Base-by-base conservation (phyloP, 2,797 vertebrate genomes). In the Vultur gryphus region DNA sequence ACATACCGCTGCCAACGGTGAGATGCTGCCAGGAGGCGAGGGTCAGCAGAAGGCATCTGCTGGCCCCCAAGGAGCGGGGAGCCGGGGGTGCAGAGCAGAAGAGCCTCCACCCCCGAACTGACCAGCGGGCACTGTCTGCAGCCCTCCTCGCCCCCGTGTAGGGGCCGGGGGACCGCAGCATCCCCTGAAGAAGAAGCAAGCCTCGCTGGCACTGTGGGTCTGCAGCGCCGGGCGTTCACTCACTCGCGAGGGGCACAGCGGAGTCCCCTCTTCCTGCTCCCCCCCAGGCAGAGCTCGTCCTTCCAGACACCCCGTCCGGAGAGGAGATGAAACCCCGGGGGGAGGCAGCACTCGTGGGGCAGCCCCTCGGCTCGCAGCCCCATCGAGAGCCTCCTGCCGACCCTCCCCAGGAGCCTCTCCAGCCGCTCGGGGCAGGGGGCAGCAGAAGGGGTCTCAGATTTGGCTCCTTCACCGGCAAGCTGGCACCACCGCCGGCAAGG, bases 251-350 rank as follows among this genome's bases (percentile, higher is more conserved):
- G 12, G 49, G 25, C 18, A 51, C 35, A 54, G 37, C 2, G 0
- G 16, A 0, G 0, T 61, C 10, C 14, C 18, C 28, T 75, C 54
- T 58, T 71, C 43, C 84, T 3, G 0, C 7, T 65, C 4, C 35
- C 5, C 14, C 49, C 41, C 7, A 11, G 14, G 21, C 26, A 81
- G 55, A 77, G 43, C 4, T 17, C 9, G 1, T 54, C 43, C 24
- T 70, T 70, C 48, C 43, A 62, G 44, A n/a, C 5, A 33, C 9
- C 35, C 21, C 5, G 5, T 72, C 37, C 0, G 0, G 31, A 84
- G 28, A 61, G 23, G 31, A 65, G 35, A 55, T 39, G 6, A 64
- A 83, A 46, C 6, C 49, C 29, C 2, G 4, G 48, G 10, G 44
- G 18, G 13, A 80, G 43, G 44, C 19, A 52, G 49, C 0, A 0